These are phyloP conservation scores for Chionodraco myersi DNA, from an alignment of 2,113 vertebrate genomes.

Conservation along the genomic window DNA sequence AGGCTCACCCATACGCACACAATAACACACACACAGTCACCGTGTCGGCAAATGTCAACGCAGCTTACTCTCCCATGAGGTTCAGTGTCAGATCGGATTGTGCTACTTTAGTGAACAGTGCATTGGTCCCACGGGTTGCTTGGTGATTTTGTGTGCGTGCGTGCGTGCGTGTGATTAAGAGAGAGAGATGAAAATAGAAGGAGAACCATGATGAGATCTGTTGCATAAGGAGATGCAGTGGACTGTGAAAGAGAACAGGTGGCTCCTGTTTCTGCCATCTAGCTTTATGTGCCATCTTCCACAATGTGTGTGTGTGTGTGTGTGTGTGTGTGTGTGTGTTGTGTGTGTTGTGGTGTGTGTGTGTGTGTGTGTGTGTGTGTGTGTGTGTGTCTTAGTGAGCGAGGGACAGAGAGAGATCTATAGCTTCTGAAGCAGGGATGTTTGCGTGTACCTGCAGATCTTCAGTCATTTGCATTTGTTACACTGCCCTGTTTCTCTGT, in stretches of 20 bases:
- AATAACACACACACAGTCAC: slow-evolving; percentile 19
- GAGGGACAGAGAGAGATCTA: slow-evolving; percentile 7
- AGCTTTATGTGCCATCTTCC: slow-evolving; percentile 75
- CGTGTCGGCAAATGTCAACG: slow-evolving; percentile 57
- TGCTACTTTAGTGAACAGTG: slow-evolving; percentile 53
- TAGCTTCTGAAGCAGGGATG: slow-evolving; percentile 43
- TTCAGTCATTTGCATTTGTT: slow-evolving; percentile 30
- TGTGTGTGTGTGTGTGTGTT: slow-evolving; percentile 4
- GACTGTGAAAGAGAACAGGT: slow-evolving; percentile 84
- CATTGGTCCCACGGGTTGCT: slow-evolving; percentile 23
- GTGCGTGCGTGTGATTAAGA: slow-evolving; percentile 19
- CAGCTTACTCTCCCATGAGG: slow-evolving; percentile 48
- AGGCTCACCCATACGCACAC: slow-evolving; percentile 18
- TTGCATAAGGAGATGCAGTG: slow-evolving; percentile 78
- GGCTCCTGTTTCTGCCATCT: slow-evolving; percentile 78
- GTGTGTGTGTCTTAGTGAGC: not conserved
- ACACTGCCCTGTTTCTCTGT: slow-evolving; percentile 7
- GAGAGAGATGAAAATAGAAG: not conserved
- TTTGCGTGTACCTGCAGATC: slow-evolving; percentile 35
- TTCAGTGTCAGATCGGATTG: slow-evolving; percentile 58
- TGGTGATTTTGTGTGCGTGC: slow-evolving; percentile 2
- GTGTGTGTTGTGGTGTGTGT: slow-evolving; percentile 14
- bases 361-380: not conserved
- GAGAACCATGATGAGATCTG: slow-evolving; percentile 69
- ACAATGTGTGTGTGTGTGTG: slow-evolving; percentile 30